Conservation (phyloP, 2,797 vertebrate genomes). For the Coregonus suidteri region DNA sequence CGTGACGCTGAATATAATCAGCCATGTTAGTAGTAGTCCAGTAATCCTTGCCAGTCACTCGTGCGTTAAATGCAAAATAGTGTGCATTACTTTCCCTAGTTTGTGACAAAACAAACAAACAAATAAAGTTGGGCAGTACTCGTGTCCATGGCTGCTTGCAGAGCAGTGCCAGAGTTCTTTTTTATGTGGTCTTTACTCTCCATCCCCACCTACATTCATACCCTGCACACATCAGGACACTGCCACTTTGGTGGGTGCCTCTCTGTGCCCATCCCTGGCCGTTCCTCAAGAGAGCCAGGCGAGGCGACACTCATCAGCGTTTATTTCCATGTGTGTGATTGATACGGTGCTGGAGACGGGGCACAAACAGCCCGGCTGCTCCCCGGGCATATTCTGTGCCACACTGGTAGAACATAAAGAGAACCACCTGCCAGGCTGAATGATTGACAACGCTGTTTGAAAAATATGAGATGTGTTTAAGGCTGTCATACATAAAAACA, state of each 20-base stretch:
- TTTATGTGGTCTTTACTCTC: too few species aligned
- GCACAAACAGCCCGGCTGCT: conserved; percentile 11
- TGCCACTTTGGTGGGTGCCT: background rate
- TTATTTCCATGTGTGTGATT: conserved; percentile 35
- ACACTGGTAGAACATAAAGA: conserved; percentile 21
- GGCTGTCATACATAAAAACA: conserved; percentile 29
- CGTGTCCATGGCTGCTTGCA: too few species aligned
- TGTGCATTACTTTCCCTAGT: too few species aligned
- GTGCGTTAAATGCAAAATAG: too few species aligned
- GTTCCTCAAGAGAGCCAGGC: conserved; percentile 4
- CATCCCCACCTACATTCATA: background rate
- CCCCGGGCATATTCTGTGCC: background rate
- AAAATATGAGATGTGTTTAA: conserved; percentile 23
- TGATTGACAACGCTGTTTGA: conserved; percentile 15
- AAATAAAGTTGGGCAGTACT: too few species aligned
- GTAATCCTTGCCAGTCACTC: too few species aligned
- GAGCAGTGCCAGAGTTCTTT: too few species aligned
- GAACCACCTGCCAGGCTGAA: conserved; percentile 19
- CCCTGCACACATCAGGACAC: background rate
- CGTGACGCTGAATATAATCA: too few species aligned
- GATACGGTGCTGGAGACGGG: conserved; percentile 19
- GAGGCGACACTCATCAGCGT: conserved; percentile 17
- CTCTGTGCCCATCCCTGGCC: background rate
- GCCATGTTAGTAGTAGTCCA: too few species aligned
- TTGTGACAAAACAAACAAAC: too few species aligned